phyloP scores from a whole-genome alignment of 2,113 vertebrate genomes.

The Spea bombifrons region DNA sequence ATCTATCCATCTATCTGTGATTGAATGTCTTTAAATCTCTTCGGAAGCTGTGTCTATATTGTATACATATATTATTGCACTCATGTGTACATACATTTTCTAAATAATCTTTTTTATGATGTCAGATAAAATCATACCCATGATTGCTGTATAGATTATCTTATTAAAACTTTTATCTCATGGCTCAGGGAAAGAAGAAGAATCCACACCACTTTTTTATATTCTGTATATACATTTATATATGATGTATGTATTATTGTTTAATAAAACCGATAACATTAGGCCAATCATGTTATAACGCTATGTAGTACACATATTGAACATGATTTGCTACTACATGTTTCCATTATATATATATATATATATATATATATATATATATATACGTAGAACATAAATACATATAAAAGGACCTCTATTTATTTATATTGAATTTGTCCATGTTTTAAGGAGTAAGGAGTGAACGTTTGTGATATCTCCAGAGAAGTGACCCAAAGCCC shows the following conservation, averaged over 20 bases:
- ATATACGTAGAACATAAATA: neutral
- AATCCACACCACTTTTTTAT: neutral
- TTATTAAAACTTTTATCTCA: neutral
- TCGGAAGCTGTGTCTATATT: neutral
- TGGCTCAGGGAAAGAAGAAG: neutral
- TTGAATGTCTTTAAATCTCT: neutral
- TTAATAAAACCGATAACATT: too few species aligned
- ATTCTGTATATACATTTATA: neutral
- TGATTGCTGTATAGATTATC: neutral
- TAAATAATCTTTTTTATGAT: neutral
- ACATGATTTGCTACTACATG: neutral
- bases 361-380: neutral
- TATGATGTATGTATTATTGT: neutral
- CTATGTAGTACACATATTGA: too few species aligned
- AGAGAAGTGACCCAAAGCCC: too few species aligned
- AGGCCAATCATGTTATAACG: too few species aligned
- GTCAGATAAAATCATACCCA: neutral
- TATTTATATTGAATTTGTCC: too few species aligned
- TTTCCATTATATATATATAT: neutral
- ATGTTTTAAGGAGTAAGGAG: too few species aligned
- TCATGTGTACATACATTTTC: neutral
- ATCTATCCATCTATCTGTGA: conserved; percentile 4
- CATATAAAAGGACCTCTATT: neutral
- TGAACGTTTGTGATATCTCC: too few species aligned
- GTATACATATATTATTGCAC: neutral